A percentile compares a stretch with the other conserved stretches of the same genome.
Conservation (phyloP, 2,797 vertebrate genomes). For the Cossypha dichroa region DNA sequence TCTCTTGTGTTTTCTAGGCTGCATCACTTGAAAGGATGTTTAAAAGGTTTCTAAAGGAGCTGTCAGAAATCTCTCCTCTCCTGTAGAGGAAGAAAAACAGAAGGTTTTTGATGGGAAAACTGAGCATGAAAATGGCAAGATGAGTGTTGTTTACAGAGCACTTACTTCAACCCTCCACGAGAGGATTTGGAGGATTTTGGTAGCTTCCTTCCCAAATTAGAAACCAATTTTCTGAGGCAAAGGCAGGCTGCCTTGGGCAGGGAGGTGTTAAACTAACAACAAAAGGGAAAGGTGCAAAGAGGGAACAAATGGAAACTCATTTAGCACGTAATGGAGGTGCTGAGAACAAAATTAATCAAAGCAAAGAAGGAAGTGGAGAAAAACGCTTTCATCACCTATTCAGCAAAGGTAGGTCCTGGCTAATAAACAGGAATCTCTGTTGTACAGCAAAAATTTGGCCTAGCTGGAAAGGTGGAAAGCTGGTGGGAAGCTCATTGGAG, state of each 20-base stretch:
- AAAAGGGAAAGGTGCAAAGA: conserved; percentile 68
- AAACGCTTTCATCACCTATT: not conserved
- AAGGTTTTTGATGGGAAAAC: not conserved
- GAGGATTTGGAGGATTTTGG: not conserved
- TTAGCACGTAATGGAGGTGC: conserved; percentile 48
- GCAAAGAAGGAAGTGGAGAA: conserved; percentile 38
- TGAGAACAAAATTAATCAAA: conserved; percentile 55
- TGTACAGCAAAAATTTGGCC: not conserved
- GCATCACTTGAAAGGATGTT: not conserved
- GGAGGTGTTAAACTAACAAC: conserved; percentile 58
- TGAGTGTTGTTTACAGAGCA: not conserved
- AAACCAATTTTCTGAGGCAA: conserved; percentile 20
- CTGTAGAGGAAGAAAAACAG: not conserved
- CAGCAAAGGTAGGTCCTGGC: not conserved
- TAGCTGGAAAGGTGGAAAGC: not conserved
- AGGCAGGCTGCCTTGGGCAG: not conserved
- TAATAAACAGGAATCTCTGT: not conserved
- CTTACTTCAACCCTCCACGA: not conserved
- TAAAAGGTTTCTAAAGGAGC: not conserved
- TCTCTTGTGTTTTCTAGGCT: not conserved
- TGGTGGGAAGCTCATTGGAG: not conserved
- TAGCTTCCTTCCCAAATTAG: not conserved
- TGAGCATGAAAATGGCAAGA: not conserved
- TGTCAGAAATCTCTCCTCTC: not conserved
- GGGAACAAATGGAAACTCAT: conserved; percentile 63